Conservation (phyloP, 2,797 vertebrate genomes). For the Falco naumanni region DNA sequence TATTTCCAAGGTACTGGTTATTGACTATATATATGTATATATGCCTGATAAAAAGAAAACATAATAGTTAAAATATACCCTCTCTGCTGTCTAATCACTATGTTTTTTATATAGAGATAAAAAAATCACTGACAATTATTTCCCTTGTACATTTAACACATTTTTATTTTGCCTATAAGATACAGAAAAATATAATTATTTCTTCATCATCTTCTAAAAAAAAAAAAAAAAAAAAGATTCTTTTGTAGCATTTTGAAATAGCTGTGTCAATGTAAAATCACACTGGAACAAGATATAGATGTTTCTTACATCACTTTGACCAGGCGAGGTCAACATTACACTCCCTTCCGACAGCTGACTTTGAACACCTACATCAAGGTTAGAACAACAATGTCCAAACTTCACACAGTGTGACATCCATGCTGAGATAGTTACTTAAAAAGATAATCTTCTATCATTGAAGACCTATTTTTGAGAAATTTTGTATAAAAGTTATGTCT, state of each 20-base stretch:
- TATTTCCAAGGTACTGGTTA: not conserved
- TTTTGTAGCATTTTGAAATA: not conserved
- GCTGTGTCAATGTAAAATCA: not conserved
- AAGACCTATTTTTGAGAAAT: not conserved
- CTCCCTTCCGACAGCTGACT: not conserved
- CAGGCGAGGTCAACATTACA: not conserved
- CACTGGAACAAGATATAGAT: not conserved
- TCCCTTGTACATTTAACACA: not conserved
- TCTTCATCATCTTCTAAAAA: not conserved
- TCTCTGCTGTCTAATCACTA: not conserved
- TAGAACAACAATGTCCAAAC: not conserved
- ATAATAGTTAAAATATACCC: not conserved
- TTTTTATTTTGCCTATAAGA: not conserved
- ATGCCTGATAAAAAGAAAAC: not conserved
- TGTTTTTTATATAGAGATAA: too few species aligned
- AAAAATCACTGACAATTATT: not conserved
- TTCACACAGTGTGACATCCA: not conserved
- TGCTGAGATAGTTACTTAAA: not conserved
- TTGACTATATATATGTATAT: not conserved
- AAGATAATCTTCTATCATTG: not conserved
- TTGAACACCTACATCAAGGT: not conserved
- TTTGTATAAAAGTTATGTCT: not conserved
- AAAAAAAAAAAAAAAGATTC: not conserved
- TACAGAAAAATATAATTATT: not conserved
- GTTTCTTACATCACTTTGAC: not conserved